Percentiles rank a stretch among this genome's conserved stretches.
Evolutionary conservation across 2,888 invertebrate species (phyloP).

Genomic region (Alentia gelatinosa): DNA sequence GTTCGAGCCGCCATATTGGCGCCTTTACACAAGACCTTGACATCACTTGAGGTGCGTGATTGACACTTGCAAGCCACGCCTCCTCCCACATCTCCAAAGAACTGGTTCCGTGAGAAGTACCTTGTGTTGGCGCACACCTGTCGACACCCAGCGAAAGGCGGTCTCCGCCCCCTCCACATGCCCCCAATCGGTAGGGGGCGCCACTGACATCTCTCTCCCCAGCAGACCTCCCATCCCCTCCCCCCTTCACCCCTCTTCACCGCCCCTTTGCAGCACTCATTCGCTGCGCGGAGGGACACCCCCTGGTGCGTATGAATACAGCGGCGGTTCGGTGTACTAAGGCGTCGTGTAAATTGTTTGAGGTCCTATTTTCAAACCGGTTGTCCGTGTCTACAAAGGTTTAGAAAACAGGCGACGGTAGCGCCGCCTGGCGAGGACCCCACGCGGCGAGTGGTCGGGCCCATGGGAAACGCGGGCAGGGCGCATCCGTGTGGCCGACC

Average conservation of each 20-base stretch:
- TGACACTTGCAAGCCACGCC: conserved; percentile 34
- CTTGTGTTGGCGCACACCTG: conserved; percentile 35
- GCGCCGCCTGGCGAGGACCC: conserved; percentile 23
- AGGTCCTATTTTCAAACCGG: conserved; percentile 42
- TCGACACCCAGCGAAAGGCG: neutral
- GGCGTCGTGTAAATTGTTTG: conserved; percentile 37
- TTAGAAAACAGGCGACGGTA: conserved; percentile 34
- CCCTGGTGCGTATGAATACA: conserved; percentile 2
- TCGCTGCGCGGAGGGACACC: neutral
- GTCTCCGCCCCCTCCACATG: conserved; percentile 3
- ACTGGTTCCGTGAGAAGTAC: conserved; percentile 17
- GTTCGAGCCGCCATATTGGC: neutral
- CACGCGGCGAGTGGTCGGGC: neutral
- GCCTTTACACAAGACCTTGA: neutral
- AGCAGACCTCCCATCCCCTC: neutral
- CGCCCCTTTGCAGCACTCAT: neutral
- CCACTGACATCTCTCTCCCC: conserved; percentile 15
- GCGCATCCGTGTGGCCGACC: neutral
- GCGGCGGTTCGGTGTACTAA: neutral
- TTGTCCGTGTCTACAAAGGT: conserved; percentile 45
- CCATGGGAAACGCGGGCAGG: neutral
- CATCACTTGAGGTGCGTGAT: neutral
- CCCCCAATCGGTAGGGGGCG: conserved; percentile 5
- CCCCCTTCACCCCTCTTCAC: neutral
- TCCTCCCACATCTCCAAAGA: neutral